Percentiles rank a stretch among this genome's conserved stretches.
Conservation (phyloP, 2,113 vertebrate species). For the Semicossyphus pulcher region DNA sequence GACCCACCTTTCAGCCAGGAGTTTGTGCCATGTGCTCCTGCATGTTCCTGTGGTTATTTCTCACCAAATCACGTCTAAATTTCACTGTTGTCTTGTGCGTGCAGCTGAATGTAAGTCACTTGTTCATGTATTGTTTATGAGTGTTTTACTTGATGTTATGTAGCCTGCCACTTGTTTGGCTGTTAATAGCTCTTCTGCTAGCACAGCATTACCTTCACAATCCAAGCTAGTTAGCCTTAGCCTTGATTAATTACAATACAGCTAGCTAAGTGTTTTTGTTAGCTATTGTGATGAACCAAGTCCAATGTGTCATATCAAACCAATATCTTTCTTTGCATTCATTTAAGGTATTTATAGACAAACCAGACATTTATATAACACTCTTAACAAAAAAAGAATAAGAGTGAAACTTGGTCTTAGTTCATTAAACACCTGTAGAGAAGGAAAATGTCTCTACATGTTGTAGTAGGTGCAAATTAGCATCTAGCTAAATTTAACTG, state of each 20-base stretch:
- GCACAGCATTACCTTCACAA: no score
- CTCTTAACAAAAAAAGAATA: background rate
- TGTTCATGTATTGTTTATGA: background rate
- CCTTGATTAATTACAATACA: no score
- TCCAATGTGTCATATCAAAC: background rate
- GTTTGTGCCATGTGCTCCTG: background rate
- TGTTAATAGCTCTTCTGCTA: no score
- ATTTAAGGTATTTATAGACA: background rate
- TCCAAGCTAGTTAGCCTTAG: no score
- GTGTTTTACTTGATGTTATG: no score
- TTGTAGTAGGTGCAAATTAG: background rate
- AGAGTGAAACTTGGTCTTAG: background rate
- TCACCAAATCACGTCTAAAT: background rate
- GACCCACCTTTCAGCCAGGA: background rate
- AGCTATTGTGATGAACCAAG: background rate
- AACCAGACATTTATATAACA: background rate
- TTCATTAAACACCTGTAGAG: background rate
- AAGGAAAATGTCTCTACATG: background rate
- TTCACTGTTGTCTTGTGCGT: background rate
- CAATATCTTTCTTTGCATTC: background rate
- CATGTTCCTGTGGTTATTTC: background rate
- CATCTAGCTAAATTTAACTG: background rate
- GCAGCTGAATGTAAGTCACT: background rate
- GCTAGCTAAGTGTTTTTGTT: no score
- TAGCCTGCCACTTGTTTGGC: no score